Conservation (phyloP, 2,797 vertebrate genomes). For the Caiman crocodilus region DNA sequence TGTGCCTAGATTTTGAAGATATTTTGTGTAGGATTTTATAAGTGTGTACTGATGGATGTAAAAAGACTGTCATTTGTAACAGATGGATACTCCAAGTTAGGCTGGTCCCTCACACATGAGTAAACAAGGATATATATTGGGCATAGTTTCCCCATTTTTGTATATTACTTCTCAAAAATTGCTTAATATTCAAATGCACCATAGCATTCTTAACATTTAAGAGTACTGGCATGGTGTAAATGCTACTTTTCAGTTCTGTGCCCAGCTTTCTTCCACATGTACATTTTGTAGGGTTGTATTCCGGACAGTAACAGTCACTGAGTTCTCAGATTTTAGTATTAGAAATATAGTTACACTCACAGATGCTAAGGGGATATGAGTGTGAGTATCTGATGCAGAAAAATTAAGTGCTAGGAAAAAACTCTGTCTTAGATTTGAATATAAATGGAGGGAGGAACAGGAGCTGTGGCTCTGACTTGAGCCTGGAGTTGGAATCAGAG, state of each 20-base stretch:
- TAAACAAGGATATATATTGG: not conserved
- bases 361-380: not conserved
- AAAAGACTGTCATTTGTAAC: not conserved
- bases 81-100: not conserved
- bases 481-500: too few relatives aligned
- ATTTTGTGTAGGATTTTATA: not conserved
- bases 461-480: too few relatives aligned
- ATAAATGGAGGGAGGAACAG: too few relatives aligned
- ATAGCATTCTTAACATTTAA: not conserved
- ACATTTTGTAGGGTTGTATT: not conserved
- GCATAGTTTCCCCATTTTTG: not conserved
- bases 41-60: not conserved
- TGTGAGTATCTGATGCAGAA: not conserved
- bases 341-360: not conserved
- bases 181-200: not conserved
- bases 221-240: not conserved
- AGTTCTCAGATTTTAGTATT: not conserved
- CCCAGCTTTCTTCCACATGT: not conserved
- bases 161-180: constrained; percentile 12
- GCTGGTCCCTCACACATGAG: not conserved
- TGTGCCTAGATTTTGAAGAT: not conserved
- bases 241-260: not conserved
- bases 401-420: constrained; percentile 14
- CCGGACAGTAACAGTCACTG: not conserved
- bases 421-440: too few relatives aligned